A percentile compares a stretch with the other conserved stretches of the same genome.
Conservation (phyloP, 1,140 invertebrate species). For the Eupristina koningsbergeri region DNA sequence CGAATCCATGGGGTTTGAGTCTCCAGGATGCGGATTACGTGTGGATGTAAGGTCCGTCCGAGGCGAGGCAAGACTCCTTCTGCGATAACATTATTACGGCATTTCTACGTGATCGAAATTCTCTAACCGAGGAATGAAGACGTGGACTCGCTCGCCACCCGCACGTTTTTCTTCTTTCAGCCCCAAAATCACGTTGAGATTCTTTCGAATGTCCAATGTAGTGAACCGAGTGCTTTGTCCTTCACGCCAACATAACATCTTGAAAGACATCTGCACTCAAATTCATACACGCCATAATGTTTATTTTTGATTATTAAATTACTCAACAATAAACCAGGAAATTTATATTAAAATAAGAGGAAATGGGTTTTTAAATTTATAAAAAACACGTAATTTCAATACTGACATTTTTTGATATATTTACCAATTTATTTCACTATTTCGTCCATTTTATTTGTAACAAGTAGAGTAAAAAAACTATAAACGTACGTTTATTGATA, state of each 20-base stretch:
- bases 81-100: slow-evolving; percentile 63
- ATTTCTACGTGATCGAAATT: slow-evolving; percentile 70
- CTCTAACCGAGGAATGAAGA: slow-evolving; percentile 29
- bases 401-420: too few relatives aligned
- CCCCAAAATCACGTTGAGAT: slow-evolving; percentile 27
- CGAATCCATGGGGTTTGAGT: slow-evolving; percentile 61
- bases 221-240: neutral
- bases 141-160: slow-evolving; percentile 24
- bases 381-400: too few relatives aligned
- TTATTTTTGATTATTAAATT: neutral
- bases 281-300: neutral
- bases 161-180: slow-evolving; percentile 20
- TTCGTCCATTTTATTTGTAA: neutral
- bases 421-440: neutral
- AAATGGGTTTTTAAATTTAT: neutral
- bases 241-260: neutral
- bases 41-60: slow-evolving; percentile 58
- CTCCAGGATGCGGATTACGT: slow-evolving; percentile 56
- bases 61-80: slow-evolving; percentile 59
- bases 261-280: neutral
- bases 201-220: neutral
- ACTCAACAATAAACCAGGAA: neutral
- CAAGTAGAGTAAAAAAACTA: neutral
- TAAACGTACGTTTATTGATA: too few relatives aligned
- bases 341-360: neutral